phyloP scores from a whole-genome alignment of 2,113 vertebrate species.

The Apaloderma vittatum region DNA sequence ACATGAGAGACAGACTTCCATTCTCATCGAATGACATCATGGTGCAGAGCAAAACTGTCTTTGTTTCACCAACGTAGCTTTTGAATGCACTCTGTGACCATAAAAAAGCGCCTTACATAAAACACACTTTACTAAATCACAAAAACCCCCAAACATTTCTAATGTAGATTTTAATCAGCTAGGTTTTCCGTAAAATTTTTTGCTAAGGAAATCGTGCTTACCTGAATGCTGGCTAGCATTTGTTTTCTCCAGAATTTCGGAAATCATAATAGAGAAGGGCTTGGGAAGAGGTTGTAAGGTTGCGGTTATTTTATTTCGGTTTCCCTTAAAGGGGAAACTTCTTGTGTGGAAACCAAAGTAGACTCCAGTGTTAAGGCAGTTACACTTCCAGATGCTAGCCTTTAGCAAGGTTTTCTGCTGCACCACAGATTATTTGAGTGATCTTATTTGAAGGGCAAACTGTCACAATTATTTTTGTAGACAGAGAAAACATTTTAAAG shows the following conservation, averaged over 20 bases:
- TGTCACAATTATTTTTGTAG: neutral
- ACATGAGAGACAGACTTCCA: neutral
- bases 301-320: neutral
- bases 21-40: neutral
- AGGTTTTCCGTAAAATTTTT: neutral
- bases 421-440: neutral
- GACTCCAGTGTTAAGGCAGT: neutral
- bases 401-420: neutral
- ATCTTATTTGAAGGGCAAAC: constrained; percentile 17
- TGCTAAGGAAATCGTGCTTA: neutral
- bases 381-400: neutral
- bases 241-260: neutral
- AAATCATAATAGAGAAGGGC: neutral
- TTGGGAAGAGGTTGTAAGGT: neutral
- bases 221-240: neutral
- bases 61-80: neutral
- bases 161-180: neutral
- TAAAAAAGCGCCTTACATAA: neutral
- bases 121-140: neutral
- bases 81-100: neutral
- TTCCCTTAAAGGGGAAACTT: neutral
- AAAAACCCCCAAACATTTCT: neutral
- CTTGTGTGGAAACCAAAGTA: neutral
- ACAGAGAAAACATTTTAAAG: neutral
- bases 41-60: neutral